Evolutionary conservation across 2,888 invertebrate species (phyloP).

Genomic region (Apamea anceps): DNA sequence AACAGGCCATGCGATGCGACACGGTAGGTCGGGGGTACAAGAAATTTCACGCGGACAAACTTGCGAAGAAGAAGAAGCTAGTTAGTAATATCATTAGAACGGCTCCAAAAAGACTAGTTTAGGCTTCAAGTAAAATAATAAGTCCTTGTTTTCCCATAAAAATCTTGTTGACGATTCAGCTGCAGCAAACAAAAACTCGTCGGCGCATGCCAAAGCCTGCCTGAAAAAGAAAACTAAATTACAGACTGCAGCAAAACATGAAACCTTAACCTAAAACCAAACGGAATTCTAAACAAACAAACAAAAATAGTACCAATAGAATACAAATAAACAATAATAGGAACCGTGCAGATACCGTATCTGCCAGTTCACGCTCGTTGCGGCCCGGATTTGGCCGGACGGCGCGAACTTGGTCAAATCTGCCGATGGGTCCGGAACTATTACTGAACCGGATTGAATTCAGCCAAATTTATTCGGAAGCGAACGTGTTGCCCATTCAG

Average conservation of each 20-base stretch:
- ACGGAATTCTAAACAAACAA: not conserved
- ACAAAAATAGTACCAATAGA: conserved; percentile 14
- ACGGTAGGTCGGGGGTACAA: no score
- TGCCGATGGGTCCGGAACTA: conserved; percentile 68
- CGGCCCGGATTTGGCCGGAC: conserved; percentile 66
- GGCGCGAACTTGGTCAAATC: conserved; percentile 74
- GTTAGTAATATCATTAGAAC: not conserved
- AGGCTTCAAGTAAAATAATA: not conserved
- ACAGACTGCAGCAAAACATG: not conserved
- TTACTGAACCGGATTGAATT: conserved; percentile 67
- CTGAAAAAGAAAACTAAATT: conserved; percentile 3
- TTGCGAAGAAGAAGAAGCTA: no score
- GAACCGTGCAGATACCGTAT: conserved; percentile 54
- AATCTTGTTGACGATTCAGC: not conserved
- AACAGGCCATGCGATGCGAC: no score
- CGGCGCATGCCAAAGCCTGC: not conserved
- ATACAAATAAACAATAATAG: conserved; percentile 46
- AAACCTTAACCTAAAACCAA: not conserved
- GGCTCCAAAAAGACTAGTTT: not conserved
- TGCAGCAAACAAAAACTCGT: no score
- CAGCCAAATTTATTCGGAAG: conserved; percentile 70
- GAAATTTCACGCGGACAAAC: no score
- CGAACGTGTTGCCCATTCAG: conserved; percentile 50
- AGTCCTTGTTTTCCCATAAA: not conserved
- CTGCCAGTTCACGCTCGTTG: conserved; percentile 46